phyloP scores from a whole-genome alignment of 35 echinoderm and acorn worm genomes.

The Apostichopus californicus region DNA sequence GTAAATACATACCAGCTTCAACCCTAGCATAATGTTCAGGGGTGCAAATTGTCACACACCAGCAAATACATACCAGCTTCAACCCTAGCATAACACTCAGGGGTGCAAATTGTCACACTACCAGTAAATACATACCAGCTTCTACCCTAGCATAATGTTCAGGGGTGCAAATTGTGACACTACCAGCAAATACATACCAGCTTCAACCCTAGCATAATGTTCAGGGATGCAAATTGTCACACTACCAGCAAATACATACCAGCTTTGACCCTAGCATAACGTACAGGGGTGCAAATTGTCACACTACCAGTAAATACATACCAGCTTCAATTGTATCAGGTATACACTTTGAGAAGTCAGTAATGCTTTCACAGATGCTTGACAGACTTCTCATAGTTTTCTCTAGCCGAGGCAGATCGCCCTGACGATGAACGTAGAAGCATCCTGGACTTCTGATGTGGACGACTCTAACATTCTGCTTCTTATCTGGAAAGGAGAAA shows the following conservation, averaged over 20 bases:
- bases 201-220: no score
- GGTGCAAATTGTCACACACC: no score
- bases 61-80: constrained; percentile 14
- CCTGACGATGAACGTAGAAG: constrained; percentile 78
- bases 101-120: no score
- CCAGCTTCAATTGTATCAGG: constrained; percentile 59
- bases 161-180: no score
- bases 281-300: no score
- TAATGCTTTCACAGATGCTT: constrained; percentile 61
- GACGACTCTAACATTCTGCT: constrained; percentile 67
- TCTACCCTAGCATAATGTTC: no score
- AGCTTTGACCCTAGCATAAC: no score
- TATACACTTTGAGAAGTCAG: constrained; percentile 33
- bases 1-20: constrained; percentile 12
- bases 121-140: not conserved
- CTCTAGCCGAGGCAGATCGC: constrained; percentile 57
- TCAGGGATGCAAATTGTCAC: no score
- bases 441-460: constrained; percentile 76
- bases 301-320: not conserved
- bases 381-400: constrained; percentile 65
- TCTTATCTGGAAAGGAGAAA: constrained; percentile 12
- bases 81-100: not conserved
- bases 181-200: no score
- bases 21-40: not conserved
- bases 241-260: no score